Evolutionary conservation across 1,140 invertebrate species (phyloP).

Genomic region (Elymnias hypermnestra): DNA sequence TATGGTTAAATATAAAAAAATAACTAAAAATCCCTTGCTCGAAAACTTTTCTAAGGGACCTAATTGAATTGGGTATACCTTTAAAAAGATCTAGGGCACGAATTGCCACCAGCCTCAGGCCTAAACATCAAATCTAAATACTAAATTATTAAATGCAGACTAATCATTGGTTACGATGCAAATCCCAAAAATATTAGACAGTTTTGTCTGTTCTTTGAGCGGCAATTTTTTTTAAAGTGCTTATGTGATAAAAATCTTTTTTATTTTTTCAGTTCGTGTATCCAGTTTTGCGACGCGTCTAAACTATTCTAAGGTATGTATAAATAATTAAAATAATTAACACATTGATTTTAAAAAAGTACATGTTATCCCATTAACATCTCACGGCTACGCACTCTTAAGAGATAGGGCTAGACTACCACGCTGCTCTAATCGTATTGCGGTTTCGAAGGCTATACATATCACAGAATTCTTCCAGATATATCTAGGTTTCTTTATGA

Average conservation of each 20-base stretch:
- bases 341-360: too few relatives aligned
- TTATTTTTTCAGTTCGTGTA: too few relatives aligned
- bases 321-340: too few relatives aligned
- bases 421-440: too few relatives aligned
- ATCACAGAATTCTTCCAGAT: too few relatives aligned
- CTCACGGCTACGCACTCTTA: too few relatives aligned
- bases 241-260: too few relatives aligned
- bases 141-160: constrained; percentile 59
- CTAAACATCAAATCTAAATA: constrained; percentile 59
- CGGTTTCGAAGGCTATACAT: too few relatives aligned
- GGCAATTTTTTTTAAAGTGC: neutral
- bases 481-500: neutral
- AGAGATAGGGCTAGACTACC: too few relatives aligned
- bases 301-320: too few relatives aligned
- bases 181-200: constrained; percentile 48
- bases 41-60: constrained; percentile 31
- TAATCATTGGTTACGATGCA: constrained; percentile 48
- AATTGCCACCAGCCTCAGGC: constrained; percentile 57
- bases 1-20: constrained; percentile 18
- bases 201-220: constrained; percentile 28
- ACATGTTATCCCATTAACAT: too few relatives aligned
- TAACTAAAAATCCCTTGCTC: constrained; percentile 29
- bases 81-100: constrained; percentile 68
- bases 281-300: too few relatives aligned
- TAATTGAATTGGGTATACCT: constrained; percentile 33